Evolutionary conservation across 2,888 invertebrate genomes (phyloP).

Genomic region (Tridacna gigas): DNA sequence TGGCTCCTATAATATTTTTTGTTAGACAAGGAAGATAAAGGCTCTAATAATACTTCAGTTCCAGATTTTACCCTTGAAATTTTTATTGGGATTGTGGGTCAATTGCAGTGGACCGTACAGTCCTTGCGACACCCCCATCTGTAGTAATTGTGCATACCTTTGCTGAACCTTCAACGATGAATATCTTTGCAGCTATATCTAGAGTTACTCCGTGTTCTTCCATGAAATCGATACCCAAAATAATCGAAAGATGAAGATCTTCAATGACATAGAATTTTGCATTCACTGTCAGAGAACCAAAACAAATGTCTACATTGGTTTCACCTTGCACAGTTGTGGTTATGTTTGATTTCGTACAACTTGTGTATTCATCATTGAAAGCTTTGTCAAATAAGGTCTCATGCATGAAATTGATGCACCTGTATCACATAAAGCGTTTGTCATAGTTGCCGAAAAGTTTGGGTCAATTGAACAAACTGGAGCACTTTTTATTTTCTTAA

Average conservation of each 20-base stretch:
- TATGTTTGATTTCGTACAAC: not conserved
- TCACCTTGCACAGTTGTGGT: constrained; percentile 18
- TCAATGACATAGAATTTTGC: not conserved
- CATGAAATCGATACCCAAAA: constrained; percentile 19
- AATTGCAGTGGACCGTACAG: constrained; percentile 16
- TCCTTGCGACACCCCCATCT: constrained; percentile 35
- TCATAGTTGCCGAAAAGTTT: constrained; percentile 40
- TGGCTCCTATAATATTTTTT: constrained; percentile 14
- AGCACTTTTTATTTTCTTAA: not conserved
- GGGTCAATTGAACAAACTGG: constrained; percentile 12
- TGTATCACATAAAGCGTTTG: constrained; percentile 34
- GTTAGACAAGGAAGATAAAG: not conserved
- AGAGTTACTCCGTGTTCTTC: constrained; percentile 5
- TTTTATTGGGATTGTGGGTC: constrained; percentile 34
- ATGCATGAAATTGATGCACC: constrained; percentile 38
- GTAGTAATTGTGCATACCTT: constrained; percentile 27
- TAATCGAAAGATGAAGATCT: constrained; percentile 22
- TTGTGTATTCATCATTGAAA: constrained; percentile 15
- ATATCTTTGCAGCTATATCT: constrained; percentile 23
- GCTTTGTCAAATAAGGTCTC: constrained; percentile 33
- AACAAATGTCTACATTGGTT: constrained; percentile 19
- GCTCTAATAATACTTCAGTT: constrained; percentile 39
- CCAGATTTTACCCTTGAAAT: constrained; percentile 22
- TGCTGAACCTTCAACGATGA: constrained; percentile 21
- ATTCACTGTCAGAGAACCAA: constrained; percentile 7